These are phyloP conservation scores for Orthosia gracilis DNA, from an alignment of 2,888 invertebrate species.

Conservation along the genomic window DNA sequence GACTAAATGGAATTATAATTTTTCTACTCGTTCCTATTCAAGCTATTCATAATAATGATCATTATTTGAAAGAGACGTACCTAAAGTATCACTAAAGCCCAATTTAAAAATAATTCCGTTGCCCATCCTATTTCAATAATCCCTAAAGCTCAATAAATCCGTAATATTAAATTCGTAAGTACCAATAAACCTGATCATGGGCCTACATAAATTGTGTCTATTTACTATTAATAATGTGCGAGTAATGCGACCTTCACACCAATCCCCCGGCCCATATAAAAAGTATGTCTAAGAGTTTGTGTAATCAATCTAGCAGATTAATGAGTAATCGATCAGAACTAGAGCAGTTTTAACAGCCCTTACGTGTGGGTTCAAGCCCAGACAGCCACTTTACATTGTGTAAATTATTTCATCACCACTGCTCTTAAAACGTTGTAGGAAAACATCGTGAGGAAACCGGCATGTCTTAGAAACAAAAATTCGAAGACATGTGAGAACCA, in stretches of 20 bases:
- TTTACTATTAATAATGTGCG: conserved; percentile 46
- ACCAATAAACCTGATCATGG: conserved; percentile 39
- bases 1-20: too few species aligned
- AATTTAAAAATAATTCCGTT: conserved; percentile 11
- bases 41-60: too few species aligned
- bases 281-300: conserved; percentile 39
- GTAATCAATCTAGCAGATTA: conserved; percentile 57
- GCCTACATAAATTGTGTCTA: conserved; percentile 47
- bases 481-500: too few species aligned
- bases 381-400: too few species aligned
- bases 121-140: conserved; percentile 21
- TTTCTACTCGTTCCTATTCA: too few species aligned
- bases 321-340: conserved; percentile 33
- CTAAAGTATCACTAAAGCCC: not conserved
- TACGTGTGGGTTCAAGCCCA: too few species aligned
- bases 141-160: conserved; percentile 23
- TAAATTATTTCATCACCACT: too few species aligned
- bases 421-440: too few species aligned
- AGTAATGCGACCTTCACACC: conserved; percentile 8
- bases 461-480: too few species aligned
- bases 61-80: too few species aligned
- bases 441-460: too few species aligned
- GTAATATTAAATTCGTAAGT: conserved; percentile 38
- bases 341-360: too few species aligned
- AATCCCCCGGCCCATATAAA: conserved; percentile 31